Percentiles rank a stretch among this genome's conserved stretches.
Conservation (phyloP, 2,888 invertebrate genomes). For the Ypsolopha sequella region DNA sequence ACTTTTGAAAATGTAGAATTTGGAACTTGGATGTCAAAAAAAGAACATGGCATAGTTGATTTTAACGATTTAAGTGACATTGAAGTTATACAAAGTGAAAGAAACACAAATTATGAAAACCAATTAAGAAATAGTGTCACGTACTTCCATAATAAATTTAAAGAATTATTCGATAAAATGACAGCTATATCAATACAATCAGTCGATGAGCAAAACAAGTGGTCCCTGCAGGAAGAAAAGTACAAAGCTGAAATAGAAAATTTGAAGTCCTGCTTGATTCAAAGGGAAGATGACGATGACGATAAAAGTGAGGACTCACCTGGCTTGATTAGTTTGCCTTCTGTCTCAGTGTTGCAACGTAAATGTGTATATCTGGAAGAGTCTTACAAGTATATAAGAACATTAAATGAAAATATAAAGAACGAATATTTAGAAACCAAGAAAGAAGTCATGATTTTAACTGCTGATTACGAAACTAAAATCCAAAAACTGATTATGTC, state of each 20-base stretch:
- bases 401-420: slow-evolving; percentile 62
- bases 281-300: slow-evolving; percentile 40
- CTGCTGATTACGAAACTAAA: slow-evolving; percentile 48
- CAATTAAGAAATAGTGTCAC: slow-evolving; percentile 41
- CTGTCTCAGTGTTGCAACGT: slow-evolving; percentile 32
- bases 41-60: slow-evolving; percentile 29
- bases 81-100: slow-evolving; percentile 24
- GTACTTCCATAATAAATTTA: slow-evolving; percentile 57
- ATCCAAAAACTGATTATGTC: slow-evolving; percentile 46
- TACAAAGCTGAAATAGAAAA: slow-evolving; percentile 56
- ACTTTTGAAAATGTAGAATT: slow-evolving; percentile 27
- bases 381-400: slow-evolving; percentile 50
- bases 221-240: slow-evolving; percentile 52
- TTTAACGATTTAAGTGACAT: slow-evolving; percentile 30
- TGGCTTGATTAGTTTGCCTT: slow-evolving; percentile 33
- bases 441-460: slow-evolving; percentile 49
- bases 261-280: slow-evolving; percentile 32
- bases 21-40: slow-evolving; percentile 43
- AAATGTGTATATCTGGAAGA: slow-evolving; percentile 57
- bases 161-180: slow-evolving; percentile 52
- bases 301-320: slow-evolving; percentile 48
- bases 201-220: slow-evolving; percentile 49
- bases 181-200: slow-evolving; percentile 48
- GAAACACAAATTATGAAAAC: slow-evolving; percentile 34
- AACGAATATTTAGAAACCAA: slow-evolving; percentile 59